Evolutionary conservation across 2,113 vertebrate genomes (phyloP).

Genomic region (Piaya cayana): DNA sequence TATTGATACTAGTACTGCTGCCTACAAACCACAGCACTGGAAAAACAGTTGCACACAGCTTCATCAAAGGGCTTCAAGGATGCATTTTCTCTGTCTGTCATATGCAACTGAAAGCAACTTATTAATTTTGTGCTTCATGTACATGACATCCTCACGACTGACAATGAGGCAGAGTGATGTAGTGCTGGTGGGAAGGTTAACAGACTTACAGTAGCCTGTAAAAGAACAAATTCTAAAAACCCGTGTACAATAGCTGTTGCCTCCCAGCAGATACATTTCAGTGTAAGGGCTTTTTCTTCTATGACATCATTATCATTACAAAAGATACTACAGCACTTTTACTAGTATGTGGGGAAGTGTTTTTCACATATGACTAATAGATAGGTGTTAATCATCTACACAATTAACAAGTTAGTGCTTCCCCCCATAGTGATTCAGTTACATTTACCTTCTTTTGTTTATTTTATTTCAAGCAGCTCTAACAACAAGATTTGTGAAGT

Average conservation of each 20-base stretch:
- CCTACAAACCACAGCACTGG: background rate
- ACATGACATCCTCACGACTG: background rate
- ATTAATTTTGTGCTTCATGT: background rate
- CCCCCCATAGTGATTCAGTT: background rate
- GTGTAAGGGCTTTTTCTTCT: background rate
- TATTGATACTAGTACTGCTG: background rate
- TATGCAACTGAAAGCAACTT: background rate
- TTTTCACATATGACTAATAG: background rate
- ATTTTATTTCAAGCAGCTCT: background rate
- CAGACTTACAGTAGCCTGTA: background rate
- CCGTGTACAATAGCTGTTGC: background rate
- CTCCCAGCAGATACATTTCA: background rate
- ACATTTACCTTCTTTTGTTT: conserved; percentile 5
- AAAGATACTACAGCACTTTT: background rate
- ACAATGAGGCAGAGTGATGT: background rate
- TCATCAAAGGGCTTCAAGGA: background rate
- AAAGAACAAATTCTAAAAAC: background rate
- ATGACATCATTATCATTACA: background rate
- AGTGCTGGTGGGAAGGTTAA: background rate
- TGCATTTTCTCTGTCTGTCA: background rate
- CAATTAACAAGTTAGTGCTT: background rate
- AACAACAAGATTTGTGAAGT: background rate
- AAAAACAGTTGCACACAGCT: background rate
- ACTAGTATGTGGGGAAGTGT: background rate
- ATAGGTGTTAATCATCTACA: background rate